These are phyloP conservation scores for Eulemur mongoz DNA, from an alignment of 2,797 vertebrate species.

Conservation along the genomic window DNA sequence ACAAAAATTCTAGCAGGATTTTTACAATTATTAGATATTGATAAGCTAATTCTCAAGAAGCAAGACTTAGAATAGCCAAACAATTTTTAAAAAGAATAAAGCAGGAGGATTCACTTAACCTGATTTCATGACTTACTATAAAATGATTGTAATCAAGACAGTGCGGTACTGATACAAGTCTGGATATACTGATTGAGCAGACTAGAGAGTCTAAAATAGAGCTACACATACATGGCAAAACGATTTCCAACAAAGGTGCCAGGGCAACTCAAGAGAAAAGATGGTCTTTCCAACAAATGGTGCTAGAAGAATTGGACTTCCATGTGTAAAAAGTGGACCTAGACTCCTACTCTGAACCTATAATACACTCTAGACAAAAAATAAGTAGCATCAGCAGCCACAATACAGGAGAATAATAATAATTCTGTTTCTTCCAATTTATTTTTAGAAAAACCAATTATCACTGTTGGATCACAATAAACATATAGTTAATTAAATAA, in stretches of 20 bases:
- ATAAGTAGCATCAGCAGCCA: neutral
- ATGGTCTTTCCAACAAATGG: neutral
- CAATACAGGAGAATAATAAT: neutral
- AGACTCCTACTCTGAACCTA: neutral
- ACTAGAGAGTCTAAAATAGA: neutral
- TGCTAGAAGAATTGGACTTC: neutral
- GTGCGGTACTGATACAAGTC: neutral
- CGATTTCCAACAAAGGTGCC: neutral
- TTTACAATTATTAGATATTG: neutral
- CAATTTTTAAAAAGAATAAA: conserved; percentile 8
- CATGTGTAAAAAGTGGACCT: neutral
- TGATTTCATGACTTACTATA: neutral
- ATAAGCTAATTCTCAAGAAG: neutral
- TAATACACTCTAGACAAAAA: neutral
- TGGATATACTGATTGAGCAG: neutral
- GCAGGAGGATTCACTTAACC: neutral
- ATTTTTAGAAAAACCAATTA: conserved; percentile 36
- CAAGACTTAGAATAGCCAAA: neutral
- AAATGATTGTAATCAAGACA: neutral
- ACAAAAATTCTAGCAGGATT: neutral
- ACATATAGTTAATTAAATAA: neutral
- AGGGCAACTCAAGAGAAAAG: neutral
- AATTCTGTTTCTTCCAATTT: neutral
- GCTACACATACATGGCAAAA: neutral
- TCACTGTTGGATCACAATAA: neutral